Conservation (phyloP, 2,888 invertebrate species). For the Dynastes hyllus region DNA sequence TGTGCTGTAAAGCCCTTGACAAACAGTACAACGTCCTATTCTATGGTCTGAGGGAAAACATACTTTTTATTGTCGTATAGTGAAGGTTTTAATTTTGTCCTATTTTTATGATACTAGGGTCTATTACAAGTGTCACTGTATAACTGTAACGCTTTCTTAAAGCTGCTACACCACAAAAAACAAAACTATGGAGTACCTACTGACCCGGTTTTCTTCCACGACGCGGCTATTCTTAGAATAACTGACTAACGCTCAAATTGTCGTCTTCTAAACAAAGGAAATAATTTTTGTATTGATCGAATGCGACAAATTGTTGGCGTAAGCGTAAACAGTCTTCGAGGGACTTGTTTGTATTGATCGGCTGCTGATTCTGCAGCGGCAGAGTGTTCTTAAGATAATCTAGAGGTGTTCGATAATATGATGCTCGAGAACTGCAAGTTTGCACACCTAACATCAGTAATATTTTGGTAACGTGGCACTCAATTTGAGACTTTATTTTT, state of each 20-base stretch:
- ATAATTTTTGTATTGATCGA: constrained; percentile 8
- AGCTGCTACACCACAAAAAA: too few species aligned
- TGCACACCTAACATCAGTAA: background rate
- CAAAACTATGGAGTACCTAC: too few species aligned
- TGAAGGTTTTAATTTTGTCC: background rate
- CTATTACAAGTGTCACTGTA: too few species aligned
- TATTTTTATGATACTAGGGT: background rate
- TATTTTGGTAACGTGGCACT: too few species aligned
- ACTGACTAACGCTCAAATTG: too few species aligned
- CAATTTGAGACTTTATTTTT: too few species aligned
- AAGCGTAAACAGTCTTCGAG: background rate
- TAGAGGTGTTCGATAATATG: background rate
- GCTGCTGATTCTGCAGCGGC: background rate
- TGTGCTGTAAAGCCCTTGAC: background rate
- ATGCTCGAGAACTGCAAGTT: background rate
- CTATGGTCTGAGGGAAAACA: background rate
- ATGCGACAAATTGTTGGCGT: constrained; percentile 8
- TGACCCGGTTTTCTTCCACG: too few species aligned
- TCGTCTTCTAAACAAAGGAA: background rate
- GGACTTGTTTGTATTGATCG: constrained; percentile 11
- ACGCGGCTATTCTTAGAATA: too few species aligned
- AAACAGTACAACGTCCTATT: background rate
- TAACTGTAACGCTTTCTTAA: too few species aligned
- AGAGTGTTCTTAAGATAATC: background rate
- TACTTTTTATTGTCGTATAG: background rate